A percentile compares a stretch with the other conserved stretches of the same genome.
These are phyloP conservation scores for Alviniconcha strummeri DNA, from an alignment of 2,888 invertebrate genomes.

Conservation along the genomic window DNA sequence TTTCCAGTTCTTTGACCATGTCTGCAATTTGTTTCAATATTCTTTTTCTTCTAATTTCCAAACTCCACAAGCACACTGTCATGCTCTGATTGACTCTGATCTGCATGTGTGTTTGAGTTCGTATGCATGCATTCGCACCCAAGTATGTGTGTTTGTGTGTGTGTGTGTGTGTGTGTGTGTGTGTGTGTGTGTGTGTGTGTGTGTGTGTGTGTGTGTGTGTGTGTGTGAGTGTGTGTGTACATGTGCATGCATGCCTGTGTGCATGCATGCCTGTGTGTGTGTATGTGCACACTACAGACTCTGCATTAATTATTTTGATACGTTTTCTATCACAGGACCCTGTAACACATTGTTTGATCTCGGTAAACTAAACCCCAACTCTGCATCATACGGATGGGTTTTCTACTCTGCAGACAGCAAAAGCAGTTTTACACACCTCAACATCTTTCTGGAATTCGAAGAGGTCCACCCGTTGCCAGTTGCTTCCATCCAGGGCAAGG, in stretches of 20 bases:
- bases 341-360: too few relatives aligned
- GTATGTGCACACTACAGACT: neutral
- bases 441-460: conserved; percentile 99
- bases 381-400: neutral
- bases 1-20: neutral
- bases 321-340: too few relatives aligned
- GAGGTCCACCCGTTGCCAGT: conserved; percentile 99
- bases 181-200: conserved; percentile 4
- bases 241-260: neutral
- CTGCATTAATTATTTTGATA: too few relatives aligned
- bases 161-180: conserved; percentile 5
- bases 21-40: neutral
- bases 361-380: neutral
- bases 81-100: neutral
- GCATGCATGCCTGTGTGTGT: neutral
- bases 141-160: neutral
- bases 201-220: conserved; percentile 2
- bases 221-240: conserved; percentile 7
- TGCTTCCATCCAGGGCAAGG: conserved; percentile 97
- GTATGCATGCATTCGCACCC: neutral
- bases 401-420: neutral
- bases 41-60: too few relatives aligned
- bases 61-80: too few relatives aligned
- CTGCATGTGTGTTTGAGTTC: neutral
- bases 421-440: conserved; percentile 82